phyloP scores from a whole-genome alignment of 2,113 vertebrate genomes.

The Tragulus kanchil region DNA sequence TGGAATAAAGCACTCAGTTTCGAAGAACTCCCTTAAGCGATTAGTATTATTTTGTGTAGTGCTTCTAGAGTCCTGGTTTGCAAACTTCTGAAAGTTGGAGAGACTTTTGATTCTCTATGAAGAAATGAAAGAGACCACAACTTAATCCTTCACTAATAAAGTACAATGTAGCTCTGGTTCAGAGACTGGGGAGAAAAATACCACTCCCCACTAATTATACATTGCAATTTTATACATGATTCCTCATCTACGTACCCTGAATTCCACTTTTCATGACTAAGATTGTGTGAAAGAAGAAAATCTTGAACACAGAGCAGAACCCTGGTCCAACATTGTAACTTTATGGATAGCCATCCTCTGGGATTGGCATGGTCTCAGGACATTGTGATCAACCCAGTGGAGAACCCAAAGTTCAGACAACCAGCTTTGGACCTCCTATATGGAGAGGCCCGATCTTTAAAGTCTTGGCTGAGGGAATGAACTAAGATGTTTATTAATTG shows the following conservation, averaged over 20 bases:
- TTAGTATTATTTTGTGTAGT: constrained; percentile 54
- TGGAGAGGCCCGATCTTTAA: background rate
- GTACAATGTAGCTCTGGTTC: background rate
- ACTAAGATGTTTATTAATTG: background rate
- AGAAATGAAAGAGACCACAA: constrained; percentile 62
- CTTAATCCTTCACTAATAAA: constrained; percentile 70
- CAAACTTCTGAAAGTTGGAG: constrained; percentile 61
- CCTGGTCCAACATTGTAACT: background rate
- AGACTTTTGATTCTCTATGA: constrained; percentile 59
- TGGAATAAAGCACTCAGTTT: constrained; percentile 52
- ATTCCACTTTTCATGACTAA: background rate
- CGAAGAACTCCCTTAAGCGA: constrained; percentile 56
- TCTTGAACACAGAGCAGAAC: accelerated
- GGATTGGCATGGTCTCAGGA: background rate
- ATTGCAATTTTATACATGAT: background rate
- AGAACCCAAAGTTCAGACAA: background rate
- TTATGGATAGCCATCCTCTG: background rate
- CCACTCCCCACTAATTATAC: background rate
- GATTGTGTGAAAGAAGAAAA: background rate
- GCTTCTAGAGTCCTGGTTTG: constrained; percentile 2
- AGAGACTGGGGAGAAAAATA: background rate
- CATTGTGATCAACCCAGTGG: background rate
- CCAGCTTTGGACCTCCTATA: too few relatives aligned
- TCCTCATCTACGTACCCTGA: background rate
- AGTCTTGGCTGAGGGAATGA: background rate